phyloP scores from a whole-genome alignment of 2,113 vertebrate genomes.

The Oxyura jamaicensis region DNA sequence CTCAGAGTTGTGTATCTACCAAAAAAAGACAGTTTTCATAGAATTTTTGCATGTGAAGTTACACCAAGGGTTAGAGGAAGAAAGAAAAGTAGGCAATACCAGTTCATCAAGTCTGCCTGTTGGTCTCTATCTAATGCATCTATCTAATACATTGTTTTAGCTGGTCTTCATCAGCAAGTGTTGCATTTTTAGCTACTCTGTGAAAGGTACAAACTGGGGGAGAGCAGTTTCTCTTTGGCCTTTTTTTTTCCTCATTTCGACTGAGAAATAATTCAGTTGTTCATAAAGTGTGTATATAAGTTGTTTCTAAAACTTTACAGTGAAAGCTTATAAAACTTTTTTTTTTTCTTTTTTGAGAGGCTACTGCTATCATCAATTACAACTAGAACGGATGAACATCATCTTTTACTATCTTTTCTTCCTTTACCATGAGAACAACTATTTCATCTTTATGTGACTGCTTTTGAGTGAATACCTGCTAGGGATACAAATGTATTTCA shows the following conservation, averaged over 20 bases:
- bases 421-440: neutral
- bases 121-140: neutral
- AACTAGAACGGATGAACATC: neutral
- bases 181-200: neutral
- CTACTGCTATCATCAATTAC: neutral
- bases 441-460: neutral
- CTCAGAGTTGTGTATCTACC: neutral
- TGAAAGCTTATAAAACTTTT: neutral
- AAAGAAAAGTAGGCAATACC: neutral
- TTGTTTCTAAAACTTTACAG: neutral
- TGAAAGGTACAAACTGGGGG: neutral
- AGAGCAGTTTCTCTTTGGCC: neutral
- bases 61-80: neutral
- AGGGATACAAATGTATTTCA: neutral
- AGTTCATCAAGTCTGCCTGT: neutral
- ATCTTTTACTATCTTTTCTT: neutral
- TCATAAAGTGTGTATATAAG: neutral
- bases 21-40: neutral
- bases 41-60: neutral
- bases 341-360: neutral
- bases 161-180: neutral
- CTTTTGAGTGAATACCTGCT: neutral
- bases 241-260: neutral
- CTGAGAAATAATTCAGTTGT: neutral
- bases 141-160: neutral